Conservation (phyloP, 2,113 vertebrate genomes). For the Indicator indicator region DNA sequence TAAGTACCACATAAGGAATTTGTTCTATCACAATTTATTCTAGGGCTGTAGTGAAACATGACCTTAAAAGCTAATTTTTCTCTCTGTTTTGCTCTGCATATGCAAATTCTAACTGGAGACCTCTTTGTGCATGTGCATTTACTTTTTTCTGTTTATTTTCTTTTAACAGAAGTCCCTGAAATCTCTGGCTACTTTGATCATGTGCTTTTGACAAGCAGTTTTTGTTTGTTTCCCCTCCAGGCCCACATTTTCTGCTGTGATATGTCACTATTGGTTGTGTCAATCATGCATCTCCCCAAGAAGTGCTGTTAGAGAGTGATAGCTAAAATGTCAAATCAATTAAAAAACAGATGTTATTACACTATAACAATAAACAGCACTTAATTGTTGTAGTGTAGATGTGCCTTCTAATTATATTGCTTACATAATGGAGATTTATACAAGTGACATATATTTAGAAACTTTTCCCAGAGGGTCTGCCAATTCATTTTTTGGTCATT, state of each 20-base stretch:
- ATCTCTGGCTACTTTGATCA: slow-evolving; percentile 56
- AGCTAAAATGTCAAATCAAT: slow-evolving; percentile 34
- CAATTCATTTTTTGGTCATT: background rate
- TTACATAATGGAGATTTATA: background rate
- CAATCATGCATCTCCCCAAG: background rate
- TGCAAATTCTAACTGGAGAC: slow-evolving; percentile 38
- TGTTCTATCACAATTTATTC: background rate
- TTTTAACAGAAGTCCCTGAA: slow-evolving; percentile 15
- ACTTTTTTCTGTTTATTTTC: slow-evolving; percentile 44
- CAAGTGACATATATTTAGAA: background rate
- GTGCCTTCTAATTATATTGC: background rate
- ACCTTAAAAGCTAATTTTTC: slow-evolving; percentile 42
- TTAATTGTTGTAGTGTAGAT: background rate
- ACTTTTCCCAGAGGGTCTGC: background rate
- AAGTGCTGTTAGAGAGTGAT: background rate
- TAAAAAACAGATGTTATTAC: slow-evolving; percentile 1
- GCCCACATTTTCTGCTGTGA: background rate
- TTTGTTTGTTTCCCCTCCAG: slow-evolving; percentile 36
- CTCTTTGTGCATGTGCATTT: background rate
- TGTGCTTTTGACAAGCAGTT: background rate
- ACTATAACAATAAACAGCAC: background rate
- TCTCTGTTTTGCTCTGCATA: background rate
- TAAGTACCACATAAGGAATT: slow-evolving; percentile 8
- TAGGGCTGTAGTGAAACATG: background rate
- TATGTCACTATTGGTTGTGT: slow-evolving; percentile 16